Conservation (phyloP, 2,888 invertebrate species). For the Cremastinae sp. region DNA sequence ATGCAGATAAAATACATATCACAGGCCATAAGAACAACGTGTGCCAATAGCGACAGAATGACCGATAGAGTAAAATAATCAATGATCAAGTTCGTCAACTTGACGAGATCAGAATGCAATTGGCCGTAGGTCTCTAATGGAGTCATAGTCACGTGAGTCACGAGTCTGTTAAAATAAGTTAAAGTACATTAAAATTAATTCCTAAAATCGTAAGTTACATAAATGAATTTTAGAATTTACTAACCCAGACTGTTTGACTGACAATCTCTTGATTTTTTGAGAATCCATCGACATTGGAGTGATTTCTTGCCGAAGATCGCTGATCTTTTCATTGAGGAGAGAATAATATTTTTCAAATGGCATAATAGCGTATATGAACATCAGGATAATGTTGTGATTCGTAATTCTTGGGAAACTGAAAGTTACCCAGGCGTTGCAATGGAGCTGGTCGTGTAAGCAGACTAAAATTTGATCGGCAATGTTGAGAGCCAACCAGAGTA, state of each 20-base stretch:
- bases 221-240: not conserved
- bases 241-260: not conserved
- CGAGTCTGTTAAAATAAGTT: constrained; percentile 15
- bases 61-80: constrained; percentile 49
- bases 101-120: constrained; percentile 49
- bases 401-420: no score
- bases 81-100: constrained; percentile 31
- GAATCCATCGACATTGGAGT: not conserved
- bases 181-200: no score
- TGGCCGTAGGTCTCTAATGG: constrained; percentile 42
- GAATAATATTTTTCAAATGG: no score
- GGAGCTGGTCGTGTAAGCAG: no score
- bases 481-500: no score
- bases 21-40: constrained; percentile 39
- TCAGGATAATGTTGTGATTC: no score
- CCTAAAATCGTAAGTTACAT: no score
- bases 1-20: constrained; percentile 35
- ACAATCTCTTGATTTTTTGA: not conserved
- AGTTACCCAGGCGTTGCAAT: no score
- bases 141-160: constrained; percentile 1
- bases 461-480: no score
- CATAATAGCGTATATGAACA: no score
- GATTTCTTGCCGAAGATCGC: not conserved
- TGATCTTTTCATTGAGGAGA: no score
- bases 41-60: constrained; percentile 39